Evolutionary conservation across 2,797 vertebrate species (phyloP).

Genomic region (Caiman crocodilus): DNA sequence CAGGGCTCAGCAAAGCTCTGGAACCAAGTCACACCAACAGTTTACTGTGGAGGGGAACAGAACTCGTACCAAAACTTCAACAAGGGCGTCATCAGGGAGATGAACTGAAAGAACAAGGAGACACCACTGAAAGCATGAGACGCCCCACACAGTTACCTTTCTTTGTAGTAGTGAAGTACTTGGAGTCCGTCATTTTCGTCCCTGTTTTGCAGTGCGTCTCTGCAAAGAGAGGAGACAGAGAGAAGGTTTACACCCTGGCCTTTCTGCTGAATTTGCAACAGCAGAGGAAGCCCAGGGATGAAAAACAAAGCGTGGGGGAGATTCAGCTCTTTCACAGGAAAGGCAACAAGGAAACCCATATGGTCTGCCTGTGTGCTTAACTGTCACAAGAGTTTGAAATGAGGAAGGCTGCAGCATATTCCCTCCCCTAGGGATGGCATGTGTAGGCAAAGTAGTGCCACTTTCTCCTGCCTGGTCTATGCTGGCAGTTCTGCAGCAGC

Average conservation of each 20-base stretch:
- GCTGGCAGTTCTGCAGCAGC: not conserved
- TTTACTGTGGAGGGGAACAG: not conserved
- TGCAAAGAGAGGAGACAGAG: slow-evolving; percentile 63
- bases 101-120: not conserved
- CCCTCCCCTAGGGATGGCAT: not conserved
- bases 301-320: not conserved
- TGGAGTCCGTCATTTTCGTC: slow-evolving; percentile 97
- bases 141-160: slow-evolving; percentile 86
- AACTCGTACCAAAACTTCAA: not conserved
- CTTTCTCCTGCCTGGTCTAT: not conserved
- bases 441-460: not conserved
- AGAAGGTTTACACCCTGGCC: not conserved
- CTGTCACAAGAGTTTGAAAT: not conserved
- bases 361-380: not conserved
- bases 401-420: not conserved
- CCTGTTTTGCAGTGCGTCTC: slow-evolving; percentile 81
- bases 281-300: accelerated
- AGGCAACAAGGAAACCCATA: not conserved
- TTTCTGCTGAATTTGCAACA: accelerated
- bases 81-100: not conserved
- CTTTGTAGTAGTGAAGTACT: slow-evolving; percentile 99
- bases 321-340: not conserved
- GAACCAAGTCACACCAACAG: not conserved
- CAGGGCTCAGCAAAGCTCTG: too few relatives aligned
- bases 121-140: not conserved